A percentile compares a stretch with the other conserved stretches of the same genome.
Conservation (phyloP, 2,888 invertebrate species). For the Coleophora deauratella region DNA sequence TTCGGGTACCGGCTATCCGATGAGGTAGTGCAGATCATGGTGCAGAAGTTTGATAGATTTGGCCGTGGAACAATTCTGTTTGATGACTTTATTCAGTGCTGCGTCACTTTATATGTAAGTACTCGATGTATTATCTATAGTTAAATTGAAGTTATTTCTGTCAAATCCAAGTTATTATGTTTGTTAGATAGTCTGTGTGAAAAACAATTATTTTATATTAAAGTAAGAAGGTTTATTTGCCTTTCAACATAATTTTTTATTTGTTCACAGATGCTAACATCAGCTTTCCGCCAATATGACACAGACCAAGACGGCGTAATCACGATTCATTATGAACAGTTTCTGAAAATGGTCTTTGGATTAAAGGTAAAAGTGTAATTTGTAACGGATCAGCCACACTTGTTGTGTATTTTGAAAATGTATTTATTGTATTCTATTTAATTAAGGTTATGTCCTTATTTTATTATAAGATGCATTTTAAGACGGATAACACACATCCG, state of each 20-base stretch:
- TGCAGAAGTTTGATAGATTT: constrained; percentile 95
- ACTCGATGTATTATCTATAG: constrained; percentile 10
- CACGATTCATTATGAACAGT: constrained; percentile 96
- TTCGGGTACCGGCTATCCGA: constrained; percentile 94
- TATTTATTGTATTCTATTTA: too few species aligned
- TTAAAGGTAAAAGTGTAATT: constrained; percentile 75
- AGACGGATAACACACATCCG: too few species aligned
- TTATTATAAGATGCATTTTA: too few species aligned
- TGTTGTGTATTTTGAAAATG: too few species aligned
- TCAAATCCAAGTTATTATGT: too few species aligned
- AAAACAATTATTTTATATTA: too few species aligned
- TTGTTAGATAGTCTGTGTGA: too few species aligned
- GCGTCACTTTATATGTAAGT: constrained; percentile 93
- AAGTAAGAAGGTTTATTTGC: too few species aligned
- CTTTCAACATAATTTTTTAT: not conserved
- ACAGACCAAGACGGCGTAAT: constrained; percentile 96
- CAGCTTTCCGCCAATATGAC: constrained; percentile 90
- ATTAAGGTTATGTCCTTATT: too few species aligned
- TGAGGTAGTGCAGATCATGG: constrained; percentile 83
- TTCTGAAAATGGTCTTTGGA: constrained; percentile 92
- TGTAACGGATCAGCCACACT: too few species aligned
- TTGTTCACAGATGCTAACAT: constrained; percentile 86
- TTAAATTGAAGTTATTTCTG: too few species aligned
- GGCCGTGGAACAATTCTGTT: constrained; percentile 94
- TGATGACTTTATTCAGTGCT: constrained; percentile 99